Evolutionary conservation across 64 coral and sea anemone species (phyloP).

Genomic region (Stylophora pistillata): DNA sequence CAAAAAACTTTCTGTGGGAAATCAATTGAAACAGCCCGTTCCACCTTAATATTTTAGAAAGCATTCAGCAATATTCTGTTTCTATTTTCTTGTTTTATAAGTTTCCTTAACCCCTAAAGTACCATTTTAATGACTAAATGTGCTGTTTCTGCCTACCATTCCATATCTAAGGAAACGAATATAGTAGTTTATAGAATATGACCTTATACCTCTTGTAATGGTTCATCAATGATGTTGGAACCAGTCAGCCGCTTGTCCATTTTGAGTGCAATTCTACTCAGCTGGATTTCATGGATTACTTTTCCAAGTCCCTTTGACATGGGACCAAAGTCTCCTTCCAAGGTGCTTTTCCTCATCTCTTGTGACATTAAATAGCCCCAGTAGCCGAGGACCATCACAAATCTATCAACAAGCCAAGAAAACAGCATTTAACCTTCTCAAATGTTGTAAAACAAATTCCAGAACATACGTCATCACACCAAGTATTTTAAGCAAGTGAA

Average conservation of each 20-base stretch:
- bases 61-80: too few relatives aligned
- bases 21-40: too few relatives aligned
- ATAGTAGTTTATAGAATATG: background rate
- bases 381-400: conserved; percentile 78
- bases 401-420: conserved; percentile 27
- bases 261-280: conserved; percentile 78
- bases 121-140: too few relatives aligned
- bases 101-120: too few relatives aligned
- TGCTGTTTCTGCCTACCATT: too few relatives aligned
- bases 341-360: conserved; percentile 27
- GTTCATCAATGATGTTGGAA: conserved; percentile 98
- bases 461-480: background rate
- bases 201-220: conserved; percentile 89
- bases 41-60: too few relatives aligned
- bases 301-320: conserved; percentile 72
- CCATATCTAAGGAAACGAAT: too few relatives aligned
- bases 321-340: conserved; percentile 52
- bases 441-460: background rate
- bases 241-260: conserved; percentile 99
- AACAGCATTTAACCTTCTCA: background rate
- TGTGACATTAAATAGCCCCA: conserved; percentile 63
- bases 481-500: background rate
- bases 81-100: too few relatives aligned
- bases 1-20: too few relatives aligned
- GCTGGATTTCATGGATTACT: conserved; percentile 77